A percentile compares a stretch with the other conserved stretches of the same genome.
phyloP scores from a whole-genome alignment of 2,797 vertebrate genomes.

The Miichthys miiuy region DNA sequence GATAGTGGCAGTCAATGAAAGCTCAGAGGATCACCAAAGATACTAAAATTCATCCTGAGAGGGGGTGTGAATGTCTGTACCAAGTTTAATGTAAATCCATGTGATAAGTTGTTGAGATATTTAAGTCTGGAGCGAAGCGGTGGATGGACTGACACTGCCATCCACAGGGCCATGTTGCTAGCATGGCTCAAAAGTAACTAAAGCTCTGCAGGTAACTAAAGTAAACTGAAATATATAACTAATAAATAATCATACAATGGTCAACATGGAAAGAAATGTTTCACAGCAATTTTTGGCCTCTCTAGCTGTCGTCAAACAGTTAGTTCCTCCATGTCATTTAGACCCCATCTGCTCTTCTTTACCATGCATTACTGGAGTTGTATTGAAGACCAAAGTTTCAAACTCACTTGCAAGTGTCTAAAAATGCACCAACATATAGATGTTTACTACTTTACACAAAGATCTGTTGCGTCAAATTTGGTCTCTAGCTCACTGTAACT shows the following conservation, averaged over 20 bases:
- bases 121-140: neutral
- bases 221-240: neutral
- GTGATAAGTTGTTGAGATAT: neutral
- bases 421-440: neutral
- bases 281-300: neutral
- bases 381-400: neutral
- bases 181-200: neutral
- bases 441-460: no score
- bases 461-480: no score
- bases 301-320: neutral
- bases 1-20: neutral
- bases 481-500: neutral
- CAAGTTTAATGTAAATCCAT: neutral
- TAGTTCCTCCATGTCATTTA: neutral
- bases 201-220: fast-evolving
- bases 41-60: neutral
- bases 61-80: neutral
- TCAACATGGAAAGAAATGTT: neutral
- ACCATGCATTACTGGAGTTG: neutral
- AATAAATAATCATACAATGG: neutral
- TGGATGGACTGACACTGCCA: neutral
- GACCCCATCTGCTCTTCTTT: neutral
- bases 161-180: neutral
- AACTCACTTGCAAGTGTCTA: no score
- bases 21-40: neutral